Conservation (phyloP, 2,797 vertebrate species). For the Todus mexicanus region DNA sequence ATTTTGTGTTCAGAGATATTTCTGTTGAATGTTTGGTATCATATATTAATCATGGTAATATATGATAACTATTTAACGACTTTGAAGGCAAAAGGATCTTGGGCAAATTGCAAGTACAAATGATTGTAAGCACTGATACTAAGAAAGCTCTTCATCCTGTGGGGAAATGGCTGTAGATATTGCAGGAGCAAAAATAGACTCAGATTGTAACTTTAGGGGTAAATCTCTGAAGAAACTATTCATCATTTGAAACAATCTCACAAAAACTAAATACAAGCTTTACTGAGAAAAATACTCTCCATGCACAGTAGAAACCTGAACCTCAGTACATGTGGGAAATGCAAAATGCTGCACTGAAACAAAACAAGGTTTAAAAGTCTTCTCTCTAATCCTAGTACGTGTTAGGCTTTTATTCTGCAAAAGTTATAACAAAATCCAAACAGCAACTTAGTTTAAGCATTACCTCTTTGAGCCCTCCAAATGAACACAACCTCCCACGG, state of each 20-base stretch:
- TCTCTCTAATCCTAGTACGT: background rate
- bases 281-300: background rate
- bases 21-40: background rate
- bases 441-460: background rate
- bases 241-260: background rate
- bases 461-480: background rate
- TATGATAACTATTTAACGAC: background rate
- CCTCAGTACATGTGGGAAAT: background rate
- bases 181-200: background rate
- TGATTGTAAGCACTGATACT: background rate
- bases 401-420: background rate
- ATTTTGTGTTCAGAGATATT: background rate
- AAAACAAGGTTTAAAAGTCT: constrained; percentile 1
- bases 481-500: background rate
- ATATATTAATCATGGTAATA: background rate
- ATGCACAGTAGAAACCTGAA: background rate
- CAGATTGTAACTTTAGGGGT: background rate
- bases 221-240: constrained; percentile 4
- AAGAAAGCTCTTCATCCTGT: background rate
- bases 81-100: background rate
- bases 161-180: background rate
- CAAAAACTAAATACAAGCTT: background rate
- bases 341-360: background rate
- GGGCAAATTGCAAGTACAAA: constrained; percentile 1
- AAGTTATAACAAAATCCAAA: background rate